phyloP scores from a whole-genome alignment of 2,797 vertebrate species.

The Pantherophis alleghaniensis region DNA sequence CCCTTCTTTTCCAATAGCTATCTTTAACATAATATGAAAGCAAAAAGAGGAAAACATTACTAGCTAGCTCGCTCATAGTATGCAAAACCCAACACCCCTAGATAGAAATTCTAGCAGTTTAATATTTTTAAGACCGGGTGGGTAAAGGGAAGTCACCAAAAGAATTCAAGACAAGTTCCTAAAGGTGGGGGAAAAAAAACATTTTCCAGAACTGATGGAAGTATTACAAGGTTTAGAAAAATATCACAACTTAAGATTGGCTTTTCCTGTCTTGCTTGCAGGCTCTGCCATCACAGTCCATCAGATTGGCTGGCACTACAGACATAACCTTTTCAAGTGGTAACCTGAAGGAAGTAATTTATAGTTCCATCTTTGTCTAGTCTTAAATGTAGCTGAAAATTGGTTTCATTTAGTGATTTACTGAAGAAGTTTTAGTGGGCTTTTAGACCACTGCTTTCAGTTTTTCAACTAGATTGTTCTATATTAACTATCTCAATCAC shows the following conservation, averaged over 20 bases:
- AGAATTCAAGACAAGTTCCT: not conserved
- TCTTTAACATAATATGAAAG: conserved; percentile 19
- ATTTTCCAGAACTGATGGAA: not conserved
- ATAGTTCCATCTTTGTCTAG: not conserved
- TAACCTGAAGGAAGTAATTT: not conserved
- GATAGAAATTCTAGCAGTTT: not conserved
- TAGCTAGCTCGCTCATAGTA: not conserved
- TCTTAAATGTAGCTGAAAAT: not conserved
- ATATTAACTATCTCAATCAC: not conserved
- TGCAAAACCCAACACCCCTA: not conserved
- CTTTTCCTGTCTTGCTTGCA: not conserved
- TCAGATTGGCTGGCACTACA: not conserved
- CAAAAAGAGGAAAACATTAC: not conserved
- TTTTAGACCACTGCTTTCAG: not conserved
- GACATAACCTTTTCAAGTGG: not conserved
- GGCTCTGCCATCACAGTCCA: not conserved
- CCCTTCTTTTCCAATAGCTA: conserved; percentile 31
- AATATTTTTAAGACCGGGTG: not conserved
- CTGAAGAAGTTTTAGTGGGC: not conserved
- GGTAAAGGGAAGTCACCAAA: not conserved
- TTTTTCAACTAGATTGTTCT: not conserved
- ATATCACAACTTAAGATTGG: not conserved
- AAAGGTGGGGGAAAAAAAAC: not conserved
- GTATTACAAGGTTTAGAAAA: not conserved
- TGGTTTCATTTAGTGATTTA: not conserved